Base-by-base conservation (phyloP, 2,888 invertebrate species). In the Exocentrus adspersus region DNA sequence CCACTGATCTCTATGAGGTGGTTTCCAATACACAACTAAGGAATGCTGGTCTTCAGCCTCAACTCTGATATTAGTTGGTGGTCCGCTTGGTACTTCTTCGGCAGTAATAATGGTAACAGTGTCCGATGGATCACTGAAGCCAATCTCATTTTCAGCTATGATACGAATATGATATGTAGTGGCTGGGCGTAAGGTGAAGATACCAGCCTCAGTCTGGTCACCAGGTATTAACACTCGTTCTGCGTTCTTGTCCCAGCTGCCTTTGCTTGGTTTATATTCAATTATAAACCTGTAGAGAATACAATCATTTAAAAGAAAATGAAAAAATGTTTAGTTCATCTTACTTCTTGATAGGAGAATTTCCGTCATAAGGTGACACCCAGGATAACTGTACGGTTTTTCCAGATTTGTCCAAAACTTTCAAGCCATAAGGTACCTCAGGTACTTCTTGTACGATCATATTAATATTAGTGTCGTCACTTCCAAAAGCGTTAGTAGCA, bases 61-160 rank as follows among this genome's bases (percentile, higher is more conserved):
- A 2, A 95, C 93, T 79, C 93, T 90, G 32, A 94, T 91, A 71
- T 89, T 90, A 68, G 91, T 92, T 45, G 94, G 93, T 64, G 93
- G 92, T 46, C 93, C 94, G 63, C 92, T 91, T 41, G 71, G 69
- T 10, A 60, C 87, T 87, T 97, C 96, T 84, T 98, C 97, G 32
- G 96, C 95, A 21, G 98, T 98, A 68, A 96, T 96, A 69, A 97
- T 97, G 1, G 93, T 93, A 1, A 97, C 95, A 1, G 93, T 92
- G 78, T 96, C 95, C 0, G 97, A 97, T 1, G 95, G 93, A 72
- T 93, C 92, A 24, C 97, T 96, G n/a, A 90, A 89, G 57, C 97
- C 97, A 67, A 97, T 90, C 82, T 94, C 94, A 78, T 97, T 97
- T 84, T 96, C 94, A 62, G 96, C 96, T 1, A 95, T 92, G 77